Evolutionary conservation across 2,797 vertebrate genomes (phyloP).

Genomic region (Anabacerthia variegaticeps): DNA sequence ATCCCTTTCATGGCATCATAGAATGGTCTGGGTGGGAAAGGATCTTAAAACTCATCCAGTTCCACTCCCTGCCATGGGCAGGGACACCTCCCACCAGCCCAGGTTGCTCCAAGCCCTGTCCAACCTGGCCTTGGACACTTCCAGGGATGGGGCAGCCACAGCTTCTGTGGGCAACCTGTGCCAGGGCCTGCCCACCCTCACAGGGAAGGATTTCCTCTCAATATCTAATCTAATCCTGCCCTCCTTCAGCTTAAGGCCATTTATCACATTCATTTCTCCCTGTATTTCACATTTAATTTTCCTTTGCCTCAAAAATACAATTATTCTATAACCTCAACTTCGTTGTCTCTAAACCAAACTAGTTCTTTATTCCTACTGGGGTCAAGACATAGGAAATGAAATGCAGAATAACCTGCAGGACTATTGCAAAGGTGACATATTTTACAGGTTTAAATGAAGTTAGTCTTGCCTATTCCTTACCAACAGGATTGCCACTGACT

Average conservation of each 20-base stretch:
- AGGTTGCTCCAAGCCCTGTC: background rate
- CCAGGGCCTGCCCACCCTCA: background rate
- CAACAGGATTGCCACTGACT: conserved; percentile 81
- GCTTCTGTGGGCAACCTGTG: fast-evolving
- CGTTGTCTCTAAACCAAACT: background rate
- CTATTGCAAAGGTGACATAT: background rate
- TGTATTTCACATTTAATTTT: background rate
- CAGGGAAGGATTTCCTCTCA: background rate
- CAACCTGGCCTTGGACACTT: background rate
- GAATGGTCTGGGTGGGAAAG: background rate
- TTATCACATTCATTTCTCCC: background rate
- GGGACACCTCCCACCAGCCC: background rate
- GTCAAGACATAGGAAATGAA: background rate
- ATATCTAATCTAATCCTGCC: background rate
- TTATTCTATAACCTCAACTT: background rate
- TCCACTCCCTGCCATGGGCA: background rate
- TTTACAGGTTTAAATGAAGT: conserved; percentile 29
- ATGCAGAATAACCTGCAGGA: background rate
- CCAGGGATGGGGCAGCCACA: background rate
- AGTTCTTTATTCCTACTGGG: background rate
- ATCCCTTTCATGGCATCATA: background rate
- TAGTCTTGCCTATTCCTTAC: conserved; percentile 70
- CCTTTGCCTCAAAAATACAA: background rate
- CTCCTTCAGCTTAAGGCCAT: background rate
- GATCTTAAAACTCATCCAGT: background rate